phyloP scores from a whole-genome alignment of 2,888 invertebrate species.

The Trichogramma dendrolimi region DNA sequence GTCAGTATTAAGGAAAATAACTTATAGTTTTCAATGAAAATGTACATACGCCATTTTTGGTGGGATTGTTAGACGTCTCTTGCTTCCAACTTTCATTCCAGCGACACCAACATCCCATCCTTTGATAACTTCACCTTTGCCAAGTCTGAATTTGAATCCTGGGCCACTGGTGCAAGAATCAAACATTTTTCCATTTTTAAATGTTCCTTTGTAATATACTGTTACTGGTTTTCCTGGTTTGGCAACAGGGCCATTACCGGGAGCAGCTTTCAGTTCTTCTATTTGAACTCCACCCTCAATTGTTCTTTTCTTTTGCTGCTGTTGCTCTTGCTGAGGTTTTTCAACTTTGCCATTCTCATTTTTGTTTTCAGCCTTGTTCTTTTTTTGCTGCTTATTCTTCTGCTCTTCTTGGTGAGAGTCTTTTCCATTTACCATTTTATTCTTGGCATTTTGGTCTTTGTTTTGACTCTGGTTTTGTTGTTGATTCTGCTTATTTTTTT shows the following conservation, averaged over 20 bases:
- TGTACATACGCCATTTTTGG: slow-evolving; percentile 77
- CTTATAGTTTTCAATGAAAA: slow-evolving; percentile 1
- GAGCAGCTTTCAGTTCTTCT: slow-evolving; percentile 65
- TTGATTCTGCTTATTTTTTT: slow-evolving; percentile 33
- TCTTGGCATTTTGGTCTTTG: slow-evolving; percentile 23
- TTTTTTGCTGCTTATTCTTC: slow-evolving; percentile 34
- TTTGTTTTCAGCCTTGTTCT: slow-evolving; percentile 37
- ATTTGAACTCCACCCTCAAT: slow-evolving; percentile 75
- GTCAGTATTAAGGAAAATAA: not conserved
- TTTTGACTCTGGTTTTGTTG: slow-evolving; percentile 33
- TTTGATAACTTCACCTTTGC: slow-evolving; percentile 80
- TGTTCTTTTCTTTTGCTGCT: slow-evolving; percentile 54
- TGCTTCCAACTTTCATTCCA: slow-evolving; percentile 93
- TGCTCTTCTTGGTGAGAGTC: slow-evolving; percentile 27
- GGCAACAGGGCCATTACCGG: slow-evolving; percentile 75
- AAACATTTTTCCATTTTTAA: slow-evolving; percentile 85
- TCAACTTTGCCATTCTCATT: slow-evolving; percentile 32
- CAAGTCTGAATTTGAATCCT: slow-evolving; percentile 81
- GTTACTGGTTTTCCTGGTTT: slow-evolving; percentile 70
- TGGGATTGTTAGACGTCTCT: slow-evolving; percentile 79
- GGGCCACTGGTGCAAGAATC: slow-evolving; percentile 72
- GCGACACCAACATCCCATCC: slow-evolving; percentile 87
- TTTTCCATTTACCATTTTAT: slow-evolving; percentile 23
- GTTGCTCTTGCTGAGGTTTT: slow-evolving; percentile 30
- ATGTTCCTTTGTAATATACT: slow-evolving; percentile 82